phyloP scores from a whole-genome alignment of 1,140 invertebrate genomes.

The Atta cephalotes region DNA sequence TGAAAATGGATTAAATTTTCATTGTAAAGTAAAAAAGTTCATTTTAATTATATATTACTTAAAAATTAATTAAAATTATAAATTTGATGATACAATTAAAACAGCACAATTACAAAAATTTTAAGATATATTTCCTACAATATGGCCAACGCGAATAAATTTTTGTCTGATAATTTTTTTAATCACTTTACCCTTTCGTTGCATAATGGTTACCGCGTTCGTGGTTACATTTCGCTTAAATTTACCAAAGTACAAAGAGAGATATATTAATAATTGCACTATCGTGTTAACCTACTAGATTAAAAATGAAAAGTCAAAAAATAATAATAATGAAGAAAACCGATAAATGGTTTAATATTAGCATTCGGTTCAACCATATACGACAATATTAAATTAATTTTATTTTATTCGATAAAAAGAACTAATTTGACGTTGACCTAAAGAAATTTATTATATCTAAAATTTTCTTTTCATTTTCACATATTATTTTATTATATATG shows the following conservation, averaged over 20 bases:
- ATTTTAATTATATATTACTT: background rate
- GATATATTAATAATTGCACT: conserved; percentile 14
- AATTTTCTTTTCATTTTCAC: background rate
- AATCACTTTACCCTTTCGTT: background rate
- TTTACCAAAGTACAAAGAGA: background rate
- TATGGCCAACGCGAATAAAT: background rate
- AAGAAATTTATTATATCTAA: background rate
- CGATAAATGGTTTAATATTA: background rate
- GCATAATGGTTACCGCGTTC: background rate
- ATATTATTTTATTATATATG: background rate
- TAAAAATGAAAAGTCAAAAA: background rate
- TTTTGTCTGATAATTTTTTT: background rate
- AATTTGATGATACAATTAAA: background rate
- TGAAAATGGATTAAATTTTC: background rate
- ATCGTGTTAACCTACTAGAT: background rate
- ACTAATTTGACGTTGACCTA: background rate
- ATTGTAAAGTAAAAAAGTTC: background rate
- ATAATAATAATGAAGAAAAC: background rate
- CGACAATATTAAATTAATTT: background rate
- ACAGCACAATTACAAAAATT: background rate
- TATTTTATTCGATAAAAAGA: background rate
- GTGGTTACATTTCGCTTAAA: background rate
- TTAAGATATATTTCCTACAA: background rate
- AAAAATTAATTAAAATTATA: background rate
- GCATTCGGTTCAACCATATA: background rate